Base-by-base conservation (phyloP, 2,113 vertebrate genomes). In the Entelurus aequoreus region DNA sequence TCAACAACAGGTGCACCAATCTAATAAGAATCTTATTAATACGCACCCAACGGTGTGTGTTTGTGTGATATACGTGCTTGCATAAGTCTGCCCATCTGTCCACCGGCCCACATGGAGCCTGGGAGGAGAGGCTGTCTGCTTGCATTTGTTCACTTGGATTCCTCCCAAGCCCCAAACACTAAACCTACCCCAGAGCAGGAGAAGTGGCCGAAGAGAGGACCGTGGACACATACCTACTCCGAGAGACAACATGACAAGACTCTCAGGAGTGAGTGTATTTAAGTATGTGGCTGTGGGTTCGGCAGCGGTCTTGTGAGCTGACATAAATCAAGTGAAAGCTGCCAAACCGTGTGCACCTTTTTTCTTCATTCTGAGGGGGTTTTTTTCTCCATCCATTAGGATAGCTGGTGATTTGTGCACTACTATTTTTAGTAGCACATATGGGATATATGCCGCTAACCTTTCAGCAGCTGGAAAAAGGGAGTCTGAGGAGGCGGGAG, bases 371-470 rank as follows among this genome's bases (percentile, higher is more conserved):
- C 12, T 19, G 3, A 19, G 35, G 63, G n/a, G n/a, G n/a, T n/a
- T 72, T 55, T 50, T 54, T 12, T 60, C 70, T 55, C 19, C 65
- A 71, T 40, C 57, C 77, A 80, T 74, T 78, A 59, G 71, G 52
- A 65, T 71, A 52, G 52, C 70, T 52, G 44, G 36, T 87, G 77
- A 81, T 83, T 78, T 84, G 79, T 76, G 76, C 61, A 73, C 59
- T 69, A 19, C 83, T 80, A 77, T 83, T 68, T 81, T 83, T 76
- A 60, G 72, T 53, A 28, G 66, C 64, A 57, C 36, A 67, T 71
- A 60, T 13, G 10, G 21, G 44, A 69, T 62, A 28, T 4, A 28
- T 28, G 28, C 65, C 75, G 65, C 73, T 77, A 67, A 81, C 68
- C 71, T 69, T 60, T 68, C 71, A 58, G 63, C 38, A 52, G 59